phyloP scores from a whole-genome alignment of 2,797 vertebrate species.

The Acanthis flammea region DNA sequence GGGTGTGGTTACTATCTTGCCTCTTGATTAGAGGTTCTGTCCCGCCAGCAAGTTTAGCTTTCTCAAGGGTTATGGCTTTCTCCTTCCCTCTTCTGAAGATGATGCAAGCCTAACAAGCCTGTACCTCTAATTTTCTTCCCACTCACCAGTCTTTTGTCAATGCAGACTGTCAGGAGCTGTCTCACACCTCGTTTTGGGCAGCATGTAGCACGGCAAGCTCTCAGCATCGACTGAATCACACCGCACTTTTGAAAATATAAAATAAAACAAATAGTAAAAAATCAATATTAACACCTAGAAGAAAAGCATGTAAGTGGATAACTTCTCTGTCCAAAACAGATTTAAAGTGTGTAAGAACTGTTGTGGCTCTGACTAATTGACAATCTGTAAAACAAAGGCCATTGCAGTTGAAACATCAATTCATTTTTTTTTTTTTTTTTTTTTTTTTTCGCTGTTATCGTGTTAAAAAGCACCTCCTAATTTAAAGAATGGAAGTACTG shows the following conservation, averaged over 20 bases:
- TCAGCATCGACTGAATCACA: neutral
- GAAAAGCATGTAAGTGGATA: neutral
- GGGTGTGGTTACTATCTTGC: neutral
- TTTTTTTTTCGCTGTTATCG: neutral
- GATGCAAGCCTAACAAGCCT: slow-evolving; percentile 14
- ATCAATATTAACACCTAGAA: neutral
- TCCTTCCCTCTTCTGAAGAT: neutral
- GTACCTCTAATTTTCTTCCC: neutral
- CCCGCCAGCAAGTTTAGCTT: slow-evolving; percentile 2
- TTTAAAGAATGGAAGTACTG: neutral
- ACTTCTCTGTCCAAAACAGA: neutral
- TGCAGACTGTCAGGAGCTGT: neutral
- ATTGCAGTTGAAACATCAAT: neutral
- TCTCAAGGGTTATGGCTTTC: slow-evolving; percentile 1
- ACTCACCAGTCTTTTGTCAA: neutral
- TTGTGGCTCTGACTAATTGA: neutral
- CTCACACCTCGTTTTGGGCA: neutral
- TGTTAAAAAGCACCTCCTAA: neutral
- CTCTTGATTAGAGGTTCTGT: neutral
- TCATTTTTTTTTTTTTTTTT: neutral
- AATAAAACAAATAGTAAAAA: neutral
- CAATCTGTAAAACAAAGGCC: neutral
- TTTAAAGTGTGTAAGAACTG: neutral
- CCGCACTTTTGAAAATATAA: accelerated
- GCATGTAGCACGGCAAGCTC: accelerated